A percentile compares a stretch with the other conserved stretches of the same genome.
These are phyloP conservation scores for Xenotilapia leptura DNA, from an alignment of 2,113 vertebrate genomes.

Conservation along the genomic window DNA sequence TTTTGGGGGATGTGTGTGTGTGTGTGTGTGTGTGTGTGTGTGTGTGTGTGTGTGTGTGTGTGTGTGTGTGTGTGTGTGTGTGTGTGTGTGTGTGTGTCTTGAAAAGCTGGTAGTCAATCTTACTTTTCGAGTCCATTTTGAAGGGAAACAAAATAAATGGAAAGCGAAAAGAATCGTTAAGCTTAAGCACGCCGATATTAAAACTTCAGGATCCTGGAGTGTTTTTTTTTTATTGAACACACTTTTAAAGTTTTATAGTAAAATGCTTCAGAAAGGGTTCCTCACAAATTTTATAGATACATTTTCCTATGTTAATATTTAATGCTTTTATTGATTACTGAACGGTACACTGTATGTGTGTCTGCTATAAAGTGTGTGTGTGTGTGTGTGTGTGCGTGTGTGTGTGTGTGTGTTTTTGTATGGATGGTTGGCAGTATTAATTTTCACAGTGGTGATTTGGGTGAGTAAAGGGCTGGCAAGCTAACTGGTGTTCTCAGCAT, in stretches of 20 bases:
- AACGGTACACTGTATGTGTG: neutral
- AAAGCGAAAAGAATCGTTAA: constrained; percentile 11
- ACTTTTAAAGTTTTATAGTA: neutral
- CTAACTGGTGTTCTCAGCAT: constrained; percentile 45
- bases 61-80: neutral
- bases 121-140: neutral
- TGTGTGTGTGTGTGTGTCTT: neutral
- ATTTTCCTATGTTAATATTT: constrained; percentile 51
- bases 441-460: constrained; percentile 70
- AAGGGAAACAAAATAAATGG: neutral
- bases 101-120: constrained; percentile 17
- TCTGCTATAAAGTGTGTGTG: neutral
- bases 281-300: neutral
- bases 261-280: constrained; percentile 9
- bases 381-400: neutral
- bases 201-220: neutral
- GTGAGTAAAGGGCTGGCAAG: constrained; percentile 63
- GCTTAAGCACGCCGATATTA: constrained; percentile 8
- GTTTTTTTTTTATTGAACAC: neutral
- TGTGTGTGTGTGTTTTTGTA: neutral
- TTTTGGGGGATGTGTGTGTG: no score
- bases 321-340: constrained; percentile 35
- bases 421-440: constrained; percentile 62
- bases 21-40: no score
- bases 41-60: neutral